Conservation (phyloP, 2,797 vertebrate species). For the Phrynocephalus forsythii region DNA sequence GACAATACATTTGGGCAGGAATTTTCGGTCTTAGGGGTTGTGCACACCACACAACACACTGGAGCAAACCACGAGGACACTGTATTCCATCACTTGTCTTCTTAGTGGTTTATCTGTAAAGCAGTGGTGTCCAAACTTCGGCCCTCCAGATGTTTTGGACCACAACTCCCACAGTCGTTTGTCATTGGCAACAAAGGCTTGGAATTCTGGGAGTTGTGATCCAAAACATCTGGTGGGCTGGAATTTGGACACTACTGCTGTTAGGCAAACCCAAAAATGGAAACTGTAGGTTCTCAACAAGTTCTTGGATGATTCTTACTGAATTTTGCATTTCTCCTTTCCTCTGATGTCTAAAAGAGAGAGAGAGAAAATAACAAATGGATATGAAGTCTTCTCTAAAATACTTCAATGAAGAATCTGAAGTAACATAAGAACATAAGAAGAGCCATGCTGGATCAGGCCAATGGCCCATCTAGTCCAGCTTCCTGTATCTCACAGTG, state of each 20-base stretch:
- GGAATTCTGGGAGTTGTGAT: too few species aligned
- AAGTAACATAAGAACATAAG: background rate
- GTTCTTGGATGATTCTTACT: conserved; percentile 20
- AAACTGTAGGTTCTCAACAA: conserved; percentile 30
- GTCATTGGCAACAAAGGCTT: too few species aligned
- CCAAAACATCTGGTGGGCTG: too few species aligned
- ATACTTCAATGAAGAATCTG: background rate
- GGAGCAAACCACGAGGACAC: conserved; percentile 27
- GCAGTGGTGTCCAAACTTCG: too few species aligned
- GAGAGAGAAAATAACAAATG: conserved; percentile 4
- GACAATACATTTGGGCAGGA: conserved; percentile 63
- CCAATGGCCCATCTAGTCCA: too few species aligned
- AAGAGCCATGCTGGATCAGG: too few species aligned
- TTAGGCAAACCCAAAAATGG: too few species aligned
- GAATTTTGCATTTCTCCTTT: background rate
- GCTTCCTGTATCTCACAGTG: too few species aligned
- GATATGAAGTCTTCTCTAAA: conserved; percentile 29
- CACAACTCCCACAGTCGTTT: too few species aligned
- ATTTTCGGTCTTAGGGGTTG: conserved; percentile 56
- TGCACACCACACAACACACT: conserved; percentile 56
- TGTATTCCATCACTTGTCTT: conserved; percentile 64
- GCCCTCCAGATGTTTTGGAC: too few species aligned
- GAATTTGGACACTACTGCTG: too few species aligned
- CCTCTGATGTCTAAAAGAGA: background rate
- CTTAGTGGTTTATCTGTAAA: conserved; percentile 53